Percentiles rank a stretch among this genome's conserved stretches.
phyloP scores from a whole-genome alignment of 2,888 invertebrate species.

The Ecdyonurus torrentis region DNA sequence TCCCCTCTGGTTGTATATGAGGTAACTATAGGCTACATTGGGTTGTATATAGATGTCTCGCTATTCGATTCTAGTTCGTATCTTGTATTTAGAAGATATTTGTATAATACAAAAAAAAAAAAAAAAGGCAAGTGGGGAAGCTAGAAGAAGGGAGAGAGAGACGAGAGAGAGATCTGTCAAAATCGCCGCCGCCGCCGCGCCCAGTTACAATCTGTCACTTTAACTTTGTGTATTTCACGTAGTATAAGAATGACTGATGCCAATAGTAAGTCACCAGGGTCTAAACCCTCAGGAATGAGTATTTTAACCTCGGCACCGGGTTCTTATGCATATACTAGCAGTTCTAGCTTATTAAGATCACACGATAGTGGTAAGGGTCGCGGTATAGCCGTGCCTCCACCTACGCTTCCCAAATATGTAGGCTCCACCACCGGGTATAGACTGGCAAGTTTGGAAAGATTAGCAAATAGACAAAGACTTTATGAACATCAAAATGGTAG shows the following conservation, averaged over 20 bases:
- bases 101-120: neutral
- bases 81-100: neutral
- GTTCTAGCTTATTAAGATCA: slow-evolving; percentile 14
- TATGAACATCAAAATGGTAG: slow-evolving; percentile 42
- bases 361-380: slow-evolving; percentile 5
- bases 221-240: neutral
- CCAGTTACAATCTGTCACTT: neutral
- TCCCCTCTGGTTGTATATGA: neutral
- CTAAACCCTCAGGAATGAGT: neutral
- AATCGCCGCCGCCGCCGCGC: neutral
- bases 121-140: too few species aligned
- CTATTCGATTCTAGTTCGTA: neutral
- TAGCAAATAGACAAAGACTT: slow-evolving; percentile 65
- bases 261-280: neutral
- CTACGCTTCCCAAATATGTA: slow-evolving; percentile 58
- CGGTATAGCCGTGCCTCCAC: slow-evolving; percentile 39
- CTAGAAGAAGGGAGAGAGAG: too few species aligned
- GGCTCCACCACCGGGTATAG: slow-evolving; percentile 48
- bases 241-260: neutral
- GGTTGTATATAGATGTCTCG: neutral
- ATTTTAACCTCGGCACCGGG: slow-evolving; percentile 11
- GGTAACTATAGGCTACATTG: neutral
- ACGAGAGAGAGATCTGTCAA: neutral
- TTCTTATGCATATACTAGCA: slow-evolving; percentile 17
- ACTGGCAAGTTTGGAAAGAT: slow-evolving; percentile 63